Evolutionary conservation across 2,797 vertebrate species (phyloP), one percentile per base, ranked within the genome.

Genomic region (Psittacula derbiana): DNA sequence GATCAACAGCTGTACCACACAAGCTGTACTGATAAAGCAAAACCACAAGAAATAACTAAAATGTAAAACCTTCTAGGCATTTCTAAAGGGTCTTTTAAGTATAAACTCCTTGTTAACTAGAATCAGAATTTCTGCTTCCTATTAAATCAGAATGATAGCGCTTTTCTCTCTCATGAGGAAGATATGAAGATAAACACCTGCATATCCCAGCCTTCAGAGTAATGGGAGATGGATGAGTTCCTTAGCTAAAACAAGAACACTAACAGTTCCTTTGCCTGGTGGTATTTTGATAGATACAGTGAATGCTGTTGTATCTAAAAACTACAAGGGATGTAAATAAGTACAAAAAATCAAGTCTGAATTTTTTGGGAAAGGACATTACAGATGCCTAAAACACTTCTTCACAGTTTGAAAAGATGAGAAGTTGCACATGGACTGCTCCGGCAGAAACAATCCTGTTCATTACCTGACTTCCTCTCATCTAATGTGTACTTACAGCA

Each of bases 391-490:
- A 60, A 92, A 84, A 76, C 20, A 76, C 12, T 66, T 40, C 21
- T 57, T 74, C 44, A 21, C 25, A 80, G 40, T 92, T 58, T 61
- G 64, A 89, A 78, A 61, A 94, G 49, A 52, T 50, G 13, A 73
- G 41, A 84, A 88, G 67, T 43, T 70, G 53, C 49, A 79, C 4
- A 8, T 52, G 87, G 81, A 85, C 38, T 23, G 21, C 38, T 80
- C 23, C 28, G 60, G 61, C 66, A 94, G 55, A 93, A 88, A 81
- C 7, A 50, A 53, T 19, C 16, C 13, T 88, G 92, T 81, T 61
- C 31, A 89, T 92, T 90, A 90, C 75, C 85, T 64, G 43, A 90
- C 82, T 96, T 92, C 33, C 25, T 64, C 31, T 73, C 72, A 86
- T 80, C 69, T 82, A 53, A 74, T 41, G 52, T 47, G 65, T 11